phyloP scores from a whole-genome alignment of 2,888 invertebrate species.

The Pseudococcus viburni region DNA sequence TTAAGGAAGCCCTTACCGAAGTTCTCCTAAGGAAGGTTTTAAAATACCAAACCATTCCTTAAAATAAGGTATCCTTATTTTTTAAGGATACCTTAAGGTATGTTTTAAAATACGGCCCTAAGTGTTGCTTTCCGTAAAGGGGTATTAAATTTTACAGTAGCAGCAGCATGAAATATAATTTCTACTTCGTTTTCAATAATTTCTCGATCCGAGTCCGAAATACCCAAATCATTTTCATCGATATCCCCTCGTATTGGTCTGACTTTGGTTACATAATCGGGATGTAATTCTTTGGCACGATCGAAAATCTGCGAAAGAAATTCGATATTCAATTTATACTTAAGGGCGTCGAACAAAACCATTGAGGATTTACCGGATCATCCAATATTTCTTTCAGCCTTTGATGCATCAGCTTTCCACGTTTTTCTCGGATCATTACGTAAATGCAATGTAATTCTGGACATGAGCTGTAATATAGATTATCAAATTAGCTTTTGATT shows the following conservation, averaged over 20 bases:
- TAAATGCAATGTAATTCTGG: constrained; percentile 67
- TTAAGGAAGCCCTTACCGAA: too few relatives aligned
- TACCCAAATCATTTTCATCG: constrained; percentile 77
- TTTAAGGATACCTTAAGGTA: too few relatives aligned
- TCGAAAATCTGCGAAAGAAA: constrained; percentile 65
- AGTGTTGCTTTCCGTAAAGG: constrained; percentile 82
- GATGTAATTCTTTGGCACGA: constrained; percentile 69
- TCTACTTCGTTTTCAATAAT: constrained; percentile 72
- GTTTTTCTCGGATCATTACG: constrained; percentile 67
- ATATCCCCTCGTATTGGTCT: constrained; percentile 80
- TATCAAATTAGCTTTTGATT: too few relatives aligned
- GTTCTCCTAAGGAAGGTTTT: too few relatives aligned
- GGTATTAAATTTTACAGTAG: constrained; percentile 91
- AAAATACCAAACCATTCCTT: too few relatives aligned
- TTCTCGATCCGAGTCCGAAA: constrained; percentile 76
- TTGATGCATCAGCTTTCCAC: constrained; percentile 60
- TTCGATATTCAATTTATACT: too few relatives aligned
- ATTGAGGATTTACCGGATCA: constrained; percentile 62
- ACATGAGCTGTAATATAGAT: constrained; percentile 64
- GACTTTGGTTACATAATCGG: constrained; percentile 78
- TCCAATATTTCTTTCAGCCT: constrained; percentile 67
- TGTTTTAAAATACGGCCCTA: too few relatives aligned
- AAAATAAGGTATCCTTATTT: too few relatives aligned
- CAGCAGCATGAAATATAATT: constrained; percentile 88
- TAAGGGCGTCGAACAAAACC: too few relatives aligned